Conservation (phyloP, 2,113 vertebrate species). For the Dicaeum eximium region DNA sequence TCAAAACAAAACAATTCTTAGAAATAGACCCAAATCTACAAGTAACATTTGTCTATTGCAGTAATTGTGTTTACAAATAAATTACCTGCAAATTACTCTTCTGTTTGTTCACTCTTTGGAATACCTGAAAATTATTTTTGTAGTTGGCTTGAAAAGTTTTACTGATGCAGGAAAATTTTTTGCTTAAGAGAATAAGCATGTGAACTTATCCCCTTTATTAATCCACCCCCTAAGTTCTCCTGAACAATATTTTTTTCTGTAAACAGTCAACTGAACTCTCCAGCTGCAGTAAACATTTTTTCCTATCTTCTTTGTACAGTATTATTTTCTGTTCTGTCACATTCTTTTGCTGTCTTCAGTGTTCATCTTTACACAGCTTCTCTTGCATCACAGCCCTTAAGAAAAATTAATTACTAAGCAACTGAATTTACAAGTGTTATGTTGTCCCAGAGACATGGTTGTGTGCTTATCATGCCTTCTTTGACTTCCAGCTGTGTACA, state of each 20-base stretch:
- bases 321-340: not conserved
- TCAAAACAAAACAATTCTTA: conserved; percentile 5
- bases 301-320: not conserved
- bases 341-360: not conserved
- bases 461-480: not conserved
- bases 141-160: not conserved
- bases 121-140: not conserved
- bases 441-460: not conserved
- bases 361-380: not conserved
- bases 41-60: not conserved
- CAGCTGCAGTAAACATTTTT: not conserved
- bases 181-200: not conserved
- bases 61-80: not conserved
- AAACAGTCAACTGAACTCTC: not conserved
- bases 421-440: not conserved
- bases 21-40: not conserved
- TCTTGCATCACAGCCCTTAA: not conserved
- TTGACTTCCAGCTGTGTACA: not conserved
- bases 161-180: not conserved
- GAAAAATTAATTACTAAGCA: not conserved
- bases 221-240: not conserved
- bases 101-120: not conserved
- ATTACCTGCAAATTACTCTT: not conserved
- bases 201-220: not conserved
- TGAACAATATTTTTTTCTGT: not conserved